These are phyloP conservation scores for Clivina fossor DNA, from an alignment of 2,888 invertebrate genomes.

Conservation along the genomic window DNA sequence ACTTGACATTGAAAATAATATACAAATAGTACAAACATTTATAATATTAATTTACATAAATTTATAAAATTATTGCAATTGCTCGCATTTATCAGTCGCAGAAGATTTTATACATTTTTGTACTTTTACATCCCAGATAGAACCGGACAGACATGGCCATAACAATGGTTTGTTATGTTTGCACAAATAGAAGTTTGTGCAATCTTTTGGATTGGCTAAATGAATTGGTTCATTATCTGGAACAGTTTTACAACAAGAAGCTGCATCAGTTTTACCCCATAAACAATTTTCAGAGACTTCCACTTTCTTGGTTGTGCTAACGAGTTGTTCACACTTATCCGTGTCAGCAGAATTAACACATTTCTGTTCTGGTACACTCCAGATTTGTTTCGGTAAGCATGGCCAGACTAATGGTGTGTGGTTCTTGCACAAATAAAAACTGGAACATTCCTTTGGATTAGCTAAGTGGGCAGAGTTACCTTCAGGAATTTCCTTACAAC, in stretches of 20 bases:
- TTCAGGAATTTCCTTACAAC: background rate
- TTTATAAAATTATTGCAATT: too few species aligned
- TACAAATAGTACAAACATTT: too few species aligned
- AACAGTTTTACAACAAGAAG: conserved; percentile 2
- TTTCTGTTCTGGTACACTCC: background rate
- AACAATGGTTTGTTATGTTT: conserved; percentile 5
- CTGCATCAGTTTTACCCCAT: background rate
- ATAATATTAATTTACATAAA: too few species aligned
- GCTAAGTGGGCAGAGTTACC: background rate
- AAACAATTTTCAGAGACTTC: conserved; percentile 10
- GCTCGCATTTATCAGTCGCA: conserved; percentile 1
- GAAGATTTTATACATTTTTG: conserved; percentile 1
- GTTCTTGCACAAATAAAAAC: background rate
- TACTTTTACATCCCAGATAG: conserved; percentile 1
- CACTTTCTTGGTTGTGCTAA: too few species aligned
- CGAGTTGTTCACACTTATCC: background rate
- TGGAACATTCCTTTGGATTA: conserved; percentile 2
- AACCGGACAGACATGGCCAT: conserved; percentile 12
- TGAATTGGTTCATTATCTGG: conserved; percentile 9
- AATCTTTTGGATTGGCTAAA: conserved; percentile 17
- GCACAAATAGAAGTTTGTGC: conserved; percentile 15
- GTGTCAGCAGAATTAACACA: background rate
- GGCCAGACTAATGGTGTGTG: background rate
- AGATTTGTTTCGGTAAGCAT: background rate
- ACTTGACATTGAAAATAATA: too few species aligned